Evolutionary conservation across 2,797 vertebrate genomes (phyloP), one percentile per base, ranked within the genome.

Genomic region (Leptatherina wallacei): DNA sequence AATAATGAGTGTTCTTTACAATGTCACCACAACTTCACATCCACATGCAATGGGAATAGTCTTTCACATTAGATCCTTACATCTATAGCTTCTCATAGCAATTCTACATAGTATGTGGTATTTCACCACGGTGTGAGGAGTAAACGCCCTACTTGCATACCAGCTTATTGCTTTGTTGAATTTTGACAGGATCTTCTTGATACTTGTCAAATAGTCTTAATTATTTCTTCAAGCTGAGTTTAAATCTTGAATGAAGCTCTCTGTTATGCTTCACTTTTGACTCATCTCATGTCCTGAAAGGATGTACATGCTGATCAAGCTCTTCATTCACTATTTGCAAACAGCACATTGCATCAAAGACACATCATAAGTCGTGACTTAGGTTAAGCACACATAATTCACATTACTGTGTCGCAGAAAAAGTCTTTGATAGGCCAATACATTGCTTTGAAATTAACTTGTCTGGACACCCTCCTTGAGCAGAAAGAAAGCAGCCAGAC

Each of bases 321-420:
- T 61, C 44, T 60, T 58, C 30, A 33, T 65, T 69, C 35, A 9
- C 57, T 80, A 18, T 84, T 82, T 82, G 60, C 78, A 62, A 69
- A 69, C 71, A 0, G 6, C 54, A 38, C 35, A 30, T 72, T 58
- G 64, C 85, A 83, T 91, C 88, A 90, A 81, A 92, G 81, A 36
- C 70, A 60, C 78, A 69, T 83, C 61, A 36, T 33, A 73, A 76
- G 69, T 60, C 0, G 1, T 49, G 73, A 80, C 71, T 77, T 27
- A 55, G 73, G 79, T 81, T 83, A 81, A 81, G 66, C 73, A 88
- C 58, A 84, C 68, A 84, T 57, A 65, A 71, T 82, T 57, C 30
- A 49, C 55, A 35, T 3, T n/a, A 65, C 61, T 61, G 57, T 69
- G 76, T 60, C 59, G 36, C 82, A 58, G 83, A 83, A 84, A 73